Base-by-base conservation (phyloP, 2,797 vertebrate species). In the Mastacembelus armatus region DNA sequence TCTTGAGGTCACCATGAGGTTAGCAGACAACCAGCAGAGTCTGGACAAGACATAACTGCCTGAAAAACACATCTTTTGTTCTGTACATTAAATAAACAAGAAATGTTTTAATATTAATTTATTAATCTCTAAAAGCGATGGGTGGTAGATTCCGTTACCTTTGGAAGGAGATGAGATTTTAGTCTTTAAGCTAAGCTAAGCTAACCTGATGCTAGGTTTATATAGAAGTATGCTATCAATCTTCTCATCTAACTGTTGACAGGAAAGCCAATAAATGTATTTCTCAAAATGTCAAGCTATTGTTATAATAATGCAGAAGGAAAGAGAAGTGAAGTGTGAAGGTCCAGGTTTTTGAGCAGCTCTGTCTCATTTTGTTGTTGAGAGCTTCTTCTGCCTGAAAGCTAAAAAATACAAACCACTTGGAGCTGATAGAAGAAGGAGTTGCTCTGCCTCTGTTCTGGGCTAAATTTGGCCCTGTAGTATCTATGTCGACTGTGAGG, bases 401-500 rank as follows among this genome's bases (percentile, higher is more conserved):
- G 32, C 30, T 9, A 38, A 55, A 15, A 49, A 44, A 64, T 42
- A 62, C 30, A 56, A 36, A 74, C 47, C 71, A 54, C 63, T 72
- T 66, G 30, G 74, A 75, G 66, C 59, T 57, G 58, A 66, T 39
- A 26, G 69, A 60, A 66, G 56, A 60, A 66, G 56, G 63, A 81
- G 69, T 71, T 27, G 64, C 65, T 73, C 77, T 74, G 77, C 75
- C 83, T 85, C 80, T 87, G 77, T 91, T 90, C 83, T 72, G 79
- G 74, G 81, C 78, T 88, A 88, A 90, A 89, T 83, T 74, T 90
- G 84, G 81, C 79, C 71, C 43, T 81, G 70, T 87, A 77, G 85
- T 90, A 87, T 89, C 85, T 78, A 80, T 87, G 84, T 85, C 60
- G 79, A 90, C 89, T 84, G 80, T 71, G 52, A 84, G 68, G 73